Evolutionary conservation across 2,113 vertebrate genomes (phyloP).

Genomic region (Neogobius melanostomus): DNA sequence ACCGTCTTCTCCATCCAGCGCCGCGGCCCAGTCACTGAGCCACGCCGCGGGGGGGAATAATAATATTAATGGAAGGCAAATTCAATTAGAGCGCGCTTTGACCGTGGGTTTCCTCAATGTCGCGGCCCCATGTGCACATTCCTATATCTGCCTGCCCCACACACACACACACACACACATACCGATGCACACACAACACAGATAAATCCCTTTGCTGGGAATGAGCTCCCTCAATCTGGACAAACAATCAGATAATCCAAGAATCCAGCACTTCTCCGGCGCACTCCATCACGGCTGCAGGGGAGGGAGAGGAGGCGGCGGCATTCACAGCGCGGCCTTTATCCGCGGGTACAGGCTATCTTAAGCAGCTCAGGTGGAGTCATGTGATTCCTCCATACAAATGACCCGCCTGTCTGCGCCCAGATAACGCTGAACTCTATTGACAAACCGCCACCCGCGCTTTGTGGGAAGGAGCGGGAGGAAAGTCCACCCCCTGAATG

Average conservation of each 20-base stretch:
- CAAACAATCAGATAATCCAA: conserved; percentile 78
- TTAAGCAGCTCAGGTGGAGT: conserved; percentile 66
- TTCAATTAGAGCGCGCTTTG: conserved; percentile 71
- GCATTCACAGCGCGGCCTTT: conserved; percentile 51
- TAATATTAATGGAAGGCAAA: conserved; percentile 69
- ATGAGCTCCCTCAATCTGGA: conserved; percentile 73
- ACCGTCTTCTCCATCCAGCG: conserved; percentile 59
- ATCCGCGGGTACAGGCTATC: conserved; percentile 59
- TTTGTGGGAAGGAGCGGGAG: conserved; percentile 41
- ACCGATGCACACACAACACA: conserved; percentile 14
- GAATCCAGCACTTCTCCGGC: conserved; percentile 72
- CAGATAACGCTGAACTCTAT: conserved; percentile 66
- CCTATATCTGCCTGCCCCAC: conserved; percentile 51
- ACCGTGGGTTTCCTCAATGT: conserved; percentile 74
- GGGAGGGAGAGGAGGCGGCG: conserved; percentile 3
- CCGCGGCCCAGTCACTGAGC: conserved; percentile 55
- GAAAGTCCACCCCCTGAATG: not conserved
- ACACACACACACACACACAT: conserved; percentile 7
- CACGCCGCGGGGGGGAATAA: conserved; percentile 58
- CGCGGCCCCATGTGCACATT: conserved; percentile 61
- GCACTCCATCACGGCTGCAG: conserved; percentile 50
- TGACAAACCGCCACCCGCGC: conserved; percentile 54
- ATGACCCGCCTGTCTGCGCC: conserved; percentile 68
- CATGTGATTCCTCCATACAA: conserved; percentile 73
- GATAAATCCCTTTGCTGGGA: conserved; percentile 70